Evolutionary conservation across 2,888 invertebrate species (phyloP).

Genomic region (Thereva nobilitata): DNA sequence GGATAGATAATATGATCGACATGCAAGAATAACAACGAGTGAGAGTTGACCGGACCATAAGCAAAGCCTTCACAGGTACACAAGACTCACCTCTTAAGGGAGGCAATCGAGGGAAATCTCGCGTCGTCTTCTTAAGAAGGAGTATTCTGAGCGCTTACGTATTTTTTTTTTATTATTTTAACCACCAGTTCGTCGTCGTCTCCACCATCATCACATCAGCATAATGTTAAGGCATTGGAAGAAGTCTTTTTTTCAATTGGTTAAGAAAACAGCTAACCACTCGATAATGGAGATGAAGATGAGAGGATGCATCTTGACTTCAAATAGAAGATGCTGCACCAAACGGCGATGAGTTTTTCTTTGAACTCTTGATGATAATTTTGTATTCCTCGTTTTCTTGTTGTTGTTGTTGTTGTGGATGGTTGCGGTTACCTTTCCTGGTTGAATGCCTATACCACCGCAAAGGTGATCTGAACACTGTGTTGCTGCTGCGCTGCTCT

Average conservation of each 20-base stretch:
- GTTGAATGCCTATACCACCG: slow-evolving; percentile 1
- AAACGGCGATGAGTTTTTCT: slow-evolving; percentile 10
- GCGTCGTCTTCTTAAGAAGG: no score
- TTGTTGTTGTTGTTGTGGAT: slow-evolving; percentile 7
- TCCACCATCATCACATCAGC: slow-evolving; percentile 23
- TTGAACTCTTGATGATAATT: slow-evolving; percentile 12
- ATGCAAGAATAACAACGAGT: slow-evolving; percentile 1
- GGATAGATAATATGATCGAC: slow-evolving; percentile 13
- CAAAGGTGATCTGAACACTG: slow-evolving; percentile 15
- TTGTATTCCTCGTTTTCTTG: not conserved
- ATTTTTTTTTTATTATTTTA: slow-evolving; percentile 1
- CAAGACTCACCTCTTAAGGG: slow-evolving; percentile 3
- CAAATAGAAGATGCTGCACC: slow-evolving; percentile 22
- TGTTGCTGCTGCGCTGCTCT: slow-evolving; percentile 12
- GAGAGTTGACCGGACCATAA: no score
- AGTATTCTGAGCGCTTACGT: no score
- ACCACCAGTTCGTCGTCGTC: not conserved
- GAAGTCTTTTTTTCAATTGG: slow-evolving; percentile 1
- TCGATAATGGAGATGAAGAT: slow-evolving; percentile 25
- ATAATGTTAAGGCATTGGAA: slow-evolving; percentile 25
- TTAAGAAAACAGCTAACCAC: slow-evolving; percentile 32
- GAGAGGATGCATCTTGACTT: slow-evolving; percentile 26
- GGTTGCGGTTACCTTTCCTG: slow-evolving; percentile 1
- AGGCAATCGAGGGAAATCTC: no score
- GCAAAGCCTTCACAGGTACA: no score